A percentile compares a stretch with the other conserved stretches of the same genome.
phyloP scores from a whole-genome alignment of 2,888 invertebrate species.

The Ochropleura leucogaster region DNA sequence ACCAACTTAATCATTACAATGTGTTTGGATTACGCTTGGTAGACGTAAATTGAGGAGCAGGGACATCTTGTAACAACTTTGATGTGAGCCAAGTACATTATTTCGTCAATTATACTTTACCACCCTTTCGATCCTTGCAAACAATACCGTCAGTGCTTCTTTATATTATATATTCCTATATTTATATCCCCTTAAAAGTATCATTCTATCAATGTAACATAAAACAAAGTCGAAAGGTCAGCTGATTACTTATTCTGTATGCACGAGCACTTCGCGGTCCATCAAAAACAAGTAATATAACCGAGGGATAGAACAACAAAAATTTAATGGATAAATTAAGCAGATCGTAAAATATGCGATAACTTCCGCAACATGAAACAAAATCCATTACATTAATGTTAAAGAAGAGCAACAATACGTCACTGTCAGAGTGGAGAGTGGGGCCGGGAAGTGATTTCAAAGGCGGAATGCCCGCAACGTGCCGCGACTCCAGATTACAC shows the following conservation, averaged over 20 bases:
- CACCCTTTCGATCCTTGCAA: not conserved
- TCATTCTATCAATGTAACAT: conserved; percentile 16
- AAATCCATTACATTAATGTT: conserved; percentile 89
- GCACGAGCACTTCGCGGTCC: conserved; percentile 36
- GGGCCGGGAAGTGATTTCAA: conserved; percentile 88
- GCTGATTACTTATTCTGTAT: conserved; percentile 38
- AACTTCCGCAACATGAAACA: conserved; percentile 86
- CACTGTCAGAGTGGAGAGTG: conserved; percentile 85
- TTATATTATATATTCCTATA: not conserved
- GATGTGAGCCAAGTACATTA: not conserved
- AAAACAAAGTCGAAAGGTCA: conserved; percentile 27
- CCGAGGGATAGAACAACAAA: conserved; percentile 61
- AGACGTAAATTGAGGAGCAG: not conserved
- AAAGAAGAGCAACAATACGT: conserved; percentile 89
- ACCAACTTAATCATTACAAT: conserved; percentile 31
- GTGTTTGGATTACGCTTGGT: conserved; percentile 12
- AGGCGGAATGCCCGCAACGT: conserved; percentile 87
- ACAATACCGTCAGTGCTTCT: not conserved
- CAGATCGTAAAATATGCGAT: conserved; percentile 82
- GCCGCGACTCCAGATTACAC: conserved; percentile 81
- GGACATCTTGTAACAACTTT: conserved; percentile 9
- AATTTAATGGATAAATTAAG: conserved; percentile 75
- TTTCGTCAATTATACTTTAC: conserved; percentile 14
- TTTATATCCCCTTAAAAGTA: conserved; percentile 14
- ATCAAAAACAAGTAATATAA: conserved; percentile 47